These are phyloP conservation scores for Pitangus sulphuratus DNA, from an alignment of 2,797 vertebrate genomes.

Conservation along the genomic window DNA sequence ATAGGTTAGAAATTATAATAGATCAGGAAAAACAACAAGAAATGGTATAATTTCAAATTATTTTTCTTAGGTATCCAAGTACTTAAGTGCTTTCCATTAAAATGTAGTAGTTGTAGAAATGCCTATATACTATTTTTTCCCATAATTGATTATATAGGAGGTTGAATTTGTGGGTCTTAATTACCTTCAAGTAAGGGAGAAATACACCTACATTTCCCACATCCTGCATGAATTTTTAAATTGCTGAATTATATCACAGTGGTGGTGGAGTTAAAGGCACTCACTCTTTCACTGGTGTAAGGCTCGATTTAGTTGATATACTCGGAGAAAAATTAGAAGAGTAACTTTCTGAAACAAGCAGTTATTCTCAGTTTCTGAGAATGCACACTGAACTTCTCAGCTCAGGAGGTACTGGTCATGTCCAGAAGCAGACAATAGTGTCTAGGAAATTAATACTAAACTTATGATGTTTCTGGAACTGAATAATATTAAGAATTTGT, in stretches of 20 bases:
- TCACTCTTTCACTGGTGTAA: neutral
- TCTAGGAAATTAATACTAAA: neutral
- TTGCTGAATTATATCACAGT: neutral
- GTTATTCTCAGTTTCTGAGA: neutral
- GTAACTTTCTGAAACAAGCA: neutral
- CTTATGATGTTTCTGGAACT: neutral
- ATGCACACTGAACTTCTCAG: neutral
- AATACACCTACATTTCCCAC: neutral
- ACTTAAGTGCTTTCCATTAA: neutral
- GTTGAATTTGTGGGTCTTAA: neutral
- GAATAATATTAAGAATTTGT: neutral
- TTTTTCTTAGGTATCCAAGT: neutral
- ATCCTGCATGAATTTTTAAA: neutral
- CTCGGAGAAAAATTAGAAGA: neutral
- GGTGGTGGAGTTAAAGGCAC: neutral
- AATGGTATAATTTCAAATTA: neutral
- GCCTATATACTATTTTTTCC: neutral
- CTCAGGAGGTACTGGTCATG: neutral
- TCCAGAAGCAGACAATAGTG: neutral
- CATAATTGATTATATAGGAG: neutral
- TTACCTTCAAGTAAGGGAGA: neutral
- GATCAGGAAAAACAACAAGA: neutral
- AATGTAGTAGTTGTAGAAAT: neutral
- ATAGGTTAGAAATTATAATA: neutral
- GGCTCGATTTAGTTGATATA: neutral